Evolutionary conservation across 2,888 invertebrate genomes (phyloP).

Genomic region (Hemicrepidius hirtus): DNA sequence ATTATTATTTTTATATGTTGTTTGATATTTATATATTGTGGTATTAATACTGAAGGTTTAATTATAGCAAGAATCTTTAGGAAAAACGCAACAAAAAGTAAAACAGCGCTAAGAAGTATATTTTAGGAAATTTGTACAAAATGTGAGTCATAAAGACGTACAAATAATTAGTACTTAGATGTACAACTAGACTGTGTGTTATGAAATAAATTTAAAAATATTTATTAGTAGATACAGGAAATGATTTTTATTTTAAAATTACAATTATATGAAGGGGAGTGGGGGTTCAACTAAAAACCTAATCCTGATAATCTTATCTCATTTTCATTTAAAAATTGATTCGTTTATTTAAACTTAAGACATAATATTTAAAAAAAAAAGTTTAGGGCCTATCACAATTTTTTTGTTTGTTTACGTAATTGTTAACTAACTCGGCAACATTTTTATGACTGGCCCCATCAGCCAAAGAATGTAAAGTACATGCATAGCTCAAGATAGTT

Average conservation of each 20-base stretch:
- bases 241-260: no score
- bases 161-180: no score
- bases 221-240: no score
- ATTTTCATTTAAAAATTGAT: neutral
- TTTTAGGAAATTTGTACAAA: neutral
- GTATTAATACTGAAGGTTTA: conserved; percentile 74
- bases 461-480: conserved; percentile 67
- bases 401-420: neutral
- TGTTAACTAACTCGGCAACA: conserved; percentile 2
- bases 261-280: no score
- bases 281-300: no score
- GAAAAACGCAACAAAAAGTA: neutral
- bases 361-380: neutral
- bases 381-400: neutral
- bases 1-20: conserved; percentile 75
- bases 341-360: neutral
- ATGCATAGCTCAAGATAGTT: conserved; percentile 65
- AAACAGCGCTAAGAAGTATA: neutral
- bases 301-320: neutral
- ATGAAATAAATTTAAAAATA: no score
- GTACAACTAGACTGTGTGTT: no score
- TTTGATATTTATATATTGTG: conserved; percentile 75
- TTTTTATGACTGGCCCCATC: conserved; percentile 51
- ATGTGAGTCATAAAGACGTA: no score
- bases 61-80: conserved; percentile 69